These are phyloP conservation scores for Xiphophorus birchmanni DNA, from an alignment of 2,797 vertebrate genomes.

Conservation along the genomic window DNA sequence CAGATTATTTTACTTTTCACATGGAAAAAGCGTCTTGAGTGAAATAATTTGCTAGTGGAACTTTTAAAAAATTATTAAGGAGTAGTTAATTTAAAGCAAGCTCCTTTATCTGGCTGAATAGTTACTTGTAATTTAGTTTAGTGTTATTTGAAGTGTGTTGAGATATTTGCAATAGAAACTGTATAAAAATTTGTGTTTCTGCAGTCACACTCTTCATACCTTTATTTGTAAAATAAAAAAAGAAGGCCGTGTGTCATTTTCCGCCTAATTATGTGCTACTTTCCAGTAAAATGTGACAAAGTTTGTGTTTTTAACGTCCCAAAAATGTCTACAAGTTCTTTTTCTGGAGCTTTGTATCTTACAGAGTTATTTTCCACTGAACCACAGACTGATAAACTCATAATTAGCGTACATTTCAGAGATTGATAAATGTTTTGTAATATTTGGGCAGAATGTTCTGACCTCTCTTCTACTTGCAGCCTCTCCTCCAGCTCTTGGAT, in stretches of 20 bases:
- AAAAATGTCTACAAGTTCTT: neutral
- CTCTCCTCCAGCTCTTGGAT: conserved; percentile 91
- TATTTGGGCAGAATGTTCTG: conserved; percentile 9
- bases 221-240: neutral
- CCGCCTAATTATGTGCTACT: neutral
- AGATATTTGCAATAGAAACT: too few relatives aligned
- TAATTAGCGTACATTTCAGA: neutral
- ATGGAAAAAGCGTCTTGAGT: too few relatives aligned
- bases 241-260: neutral
- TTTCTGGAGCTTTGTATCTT: neutral
- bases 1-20: too few relatives aligned
- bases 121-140: too few relatives aligned
- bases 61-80: too few relatives aligned
- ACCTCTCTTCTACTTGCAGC: conserved; percentile 92
- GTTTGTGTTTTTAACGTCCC: neutral
- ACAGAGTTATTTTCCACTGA: conserved; percentile 4
- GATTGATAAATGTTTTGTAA: neutral
- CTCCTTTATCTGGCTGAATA: too few relatives aligned
- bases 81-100: too few relatives aligned
- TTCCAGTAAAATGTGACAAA: neutral
- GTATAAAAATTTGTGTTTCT: too few relatives aligned
- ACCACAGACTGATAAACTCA: neutral
- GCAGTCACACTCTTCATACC: neutral
- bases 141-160: too few relatives aligned
- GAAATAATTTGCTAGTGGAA: too few relatives aligned